Conservation (phyloP, 37 sponge, comb jelly and placozoan genomes). For the Hormiphora californensis region DNA sequence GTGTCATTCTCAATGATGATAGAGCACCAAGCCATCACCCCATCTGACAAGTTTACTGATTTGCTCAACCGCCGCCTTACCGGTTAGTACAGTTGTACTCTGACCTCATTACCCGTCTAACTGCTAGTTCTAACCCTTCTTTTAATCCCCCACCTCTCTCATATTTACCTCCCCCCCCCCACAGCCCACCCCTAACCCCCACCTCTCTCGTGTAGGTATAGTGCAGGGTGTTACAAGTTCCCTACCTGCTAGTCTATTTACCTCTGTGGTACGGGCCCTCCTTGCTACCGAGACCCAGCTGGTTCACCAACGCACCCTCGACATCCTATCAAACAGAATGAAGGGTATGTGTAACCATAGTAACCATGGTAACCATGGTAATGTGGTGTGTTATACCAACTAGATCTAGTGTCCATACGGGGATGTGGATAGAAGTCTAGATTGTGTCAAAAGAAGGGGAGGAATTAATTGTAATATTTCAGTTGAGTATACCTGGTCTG, state of each 20-base stretch:
- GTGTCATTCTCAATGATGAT: constrained; percentile 43
- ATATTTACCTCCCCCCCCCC: no score
- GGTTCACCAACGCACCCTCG: not conserved
- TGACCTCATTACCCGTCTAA: not conserved
- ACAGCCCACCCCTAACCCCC: no score
- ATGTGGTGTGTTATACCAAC: no score
- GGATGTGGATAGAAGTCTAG: no score
- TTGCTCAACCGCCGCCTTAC: constrained; percentile 49
- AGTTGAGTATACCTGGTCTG: no score
- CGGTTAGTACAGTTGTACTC: not conserved
- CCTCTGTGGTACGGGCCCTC: constrained; percentile 17
- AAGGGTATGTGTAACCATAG: not conserved
- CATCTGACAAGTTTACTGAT: constrained; percentile 8
- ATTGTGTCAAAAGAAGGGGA: no score
- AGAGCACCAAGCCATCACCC: not conserved
- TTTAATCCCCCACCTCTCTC: no score
- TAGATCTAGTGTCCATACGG: no score
- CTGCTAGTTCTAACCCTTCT: no score
- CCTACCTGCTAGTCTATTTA: not conserved
- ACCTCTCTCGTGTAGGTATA: no score
- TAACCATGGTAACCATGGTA: no score
- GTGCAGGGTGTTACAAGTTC: not conserved
- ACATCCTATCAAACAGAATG: constrained; percentile 19
- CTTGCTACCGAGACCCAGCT: constrained; percentile 32
- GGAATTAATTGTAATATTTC: no score